Percentiles rank a stretch among this genome's conserved stretches.
Conservation (phyloP, 1,140 invertebrate genomes). For the Penaeus chinensis region DNA sequence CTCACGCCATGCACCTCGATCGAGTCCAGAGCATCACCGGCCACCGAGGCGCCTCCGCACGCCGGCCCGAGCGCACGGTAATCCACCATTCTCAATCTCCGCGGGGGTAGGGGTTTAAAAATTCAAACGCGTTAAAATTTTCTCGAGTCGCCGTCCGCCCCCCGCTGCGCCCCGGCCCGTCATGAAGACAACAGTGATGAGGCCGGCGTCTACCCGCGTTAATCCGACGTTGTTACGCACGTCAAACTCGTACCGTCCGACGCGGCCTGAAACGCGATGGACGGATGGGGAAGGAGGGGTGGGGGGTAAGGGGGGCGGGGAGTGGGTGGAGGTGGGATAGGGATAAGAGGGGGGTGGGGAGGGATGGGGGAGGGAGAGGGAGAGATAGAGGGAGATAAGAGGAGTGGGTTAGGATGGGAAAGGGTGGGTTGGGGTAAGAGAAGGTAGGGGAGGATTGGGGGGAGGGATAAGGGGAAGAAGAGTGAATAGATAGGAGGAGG, state of each 20-base stretch:
- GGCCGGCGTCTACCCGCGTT: slow-evolving; percentile 19
- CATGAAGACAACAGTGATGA: slow-evolving; percentile 45
- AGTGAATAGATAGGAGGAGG: too few relatives aligned
- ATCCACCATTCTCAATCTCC: slow-evolving; percentile 50
- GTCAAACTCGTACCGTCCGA: not conserved
- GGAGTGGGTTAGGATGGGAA: too few relatives aligned
- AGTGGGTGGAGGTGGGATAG: too few relatives aligned
- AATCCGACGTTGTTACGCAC: slow-evolving; percentile 28
- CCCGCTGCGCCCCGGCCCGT: slow-evolving; percentile 46
- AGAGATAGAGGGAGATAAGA: too few relatives aligned
- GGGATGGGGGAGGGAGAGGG: too few relatives aligned
- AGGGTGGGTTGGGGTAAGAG: too few relatives aligned
- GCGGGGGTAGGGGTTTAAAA: slow-evolving; percentile 50
- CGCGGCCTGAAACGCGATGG: not conserved
- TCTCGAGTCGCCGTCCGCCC: slow-evolving; percentile 54
- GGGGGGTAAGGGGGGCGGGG: not conserved
- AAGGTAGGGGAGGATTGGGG: too few relatives aligned
- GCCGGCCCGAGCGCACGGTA: slow-evolving; percentile 31
- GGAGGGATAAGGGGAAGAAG: too few relatives aligned
- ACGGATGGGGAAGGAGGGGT: not conserved
- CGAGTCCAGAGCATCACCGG: not conserved
- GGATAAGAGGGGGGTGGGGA: too few relatives aligned
- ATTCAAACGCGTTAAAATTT: slow-evolving; percentile 58
- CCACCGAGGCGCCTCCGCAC: slow-evolving; percentile 3
- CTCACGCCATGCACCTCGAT: too few relatives aligned